Evolutionary conservation across 2,888 invertebrate genomes (phyloP), one percentile per base, ranked within the genome.

Genomic region (Lomographa bimaculata): DNA sequence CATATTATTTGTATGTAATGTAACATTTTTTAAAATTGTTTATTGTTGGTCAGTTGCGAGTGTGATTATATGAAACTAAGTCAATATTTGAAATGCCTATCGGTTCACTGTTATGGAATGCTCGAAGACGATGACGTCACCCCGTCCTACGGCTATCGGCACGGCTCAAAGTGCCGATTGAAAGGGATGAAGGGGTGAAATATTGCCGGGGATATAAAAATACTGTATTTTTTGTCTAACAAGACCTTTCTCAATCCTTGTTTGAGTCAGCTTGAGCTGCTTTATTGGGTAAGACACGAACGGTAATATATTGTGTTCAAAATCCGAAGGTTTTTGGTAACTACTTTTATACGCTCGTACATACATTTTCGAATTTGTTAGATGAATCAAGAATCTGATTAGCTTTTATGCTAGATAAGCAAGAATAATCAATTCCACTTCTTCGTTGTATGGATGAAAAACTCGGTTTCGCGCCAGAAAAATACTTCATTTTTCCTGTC

Each of bases 181-280:
- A 30, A 42, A 44, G 19, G 40, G 33, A 26, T 35, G 32, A 44
- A 21, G 21, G 29, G 16, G 28, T 41, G 17, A 47, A 47, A 45
- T 47, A 47, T 47, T 37, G 42, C 39, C 21, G n/a, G 5, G 7
- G 39, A 37, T 44, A 46, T 40, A 45, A 37, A 47, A 45, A 36
- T 18, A 27, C 23, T 43, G 42, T 14, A 3, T 27, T 32, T 28
- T 41, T 41, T 38, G 20, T 45, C 41, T 50, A 39, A 41, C 42
- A 39, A 41, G 42, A 47, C 47, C 50, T 47, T 42, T 45, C 45
- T 51, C 42, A 47, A 51, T 47, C 42, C 45, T 47, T 25, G 42
- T 45, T 47, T 45, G 34, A 51, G 45, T 42, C 47, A 45, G 42
- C 47, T 21, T 33, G 21, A 28, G 36, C 19, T 10, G 19, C n/a